Conservation (phyloP, 1,140 invertebrate species). For the Neuroterus valhalla region DNA sequence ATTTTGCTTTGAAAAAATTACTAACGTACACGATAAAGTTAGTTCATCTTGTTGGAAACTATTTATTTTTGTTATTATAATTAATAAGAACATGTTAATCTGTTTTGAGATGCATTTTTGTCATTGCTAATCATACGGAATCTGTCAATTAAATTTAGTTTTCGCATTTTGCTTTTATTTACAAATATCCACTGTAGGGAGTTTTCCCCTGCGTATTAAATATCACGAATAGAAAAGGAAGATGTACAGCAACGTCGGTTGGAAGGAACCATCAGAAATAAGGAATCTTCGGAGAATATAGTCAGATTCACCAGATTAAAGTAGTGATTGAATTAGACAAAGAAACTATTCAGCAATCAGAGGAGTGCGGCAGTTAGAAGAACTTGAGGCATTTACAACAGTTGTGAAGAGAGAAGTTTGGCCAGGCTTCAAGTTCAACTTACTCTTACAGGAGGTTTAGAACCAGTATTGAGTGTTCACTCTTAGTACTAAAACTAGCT, state of each 20-base stretch:
- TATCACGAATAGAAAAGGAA: no score
- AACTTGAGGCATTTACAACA: conserved; percentile 23
- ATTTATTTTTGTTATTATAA: no score
- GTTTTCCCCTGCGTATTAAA: no score
- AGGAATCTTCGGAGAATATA: background rate
- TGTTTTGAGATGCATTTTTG: no score
- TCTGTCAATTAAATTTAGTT: no score
- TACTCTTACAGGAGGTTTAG: background rate
- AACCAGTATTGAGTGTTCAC: conserved; percentile 7
- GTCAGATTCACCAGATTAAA: background rate
- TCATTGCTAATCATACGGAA: no score
- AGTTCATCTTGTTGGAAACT: no score
- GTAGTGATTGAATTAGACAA: conserved; percentile 24
- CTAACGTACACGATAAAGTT: no score
- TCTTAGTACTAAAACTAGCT: background rate
- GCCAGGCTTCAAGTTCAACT: conserved; percentile 12
- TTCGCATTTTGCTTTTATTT: no score
- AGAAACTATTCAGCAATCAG: conserved; percentile 17
- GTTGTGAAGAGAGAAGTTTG: conserved; percentile 26
- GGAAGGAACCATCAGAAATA: conserved; percentile 5
- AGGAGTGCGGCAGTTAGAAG: conserved; percentile 28
- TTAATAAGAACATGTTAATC: no score
- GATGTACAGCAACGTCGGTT: background rate
- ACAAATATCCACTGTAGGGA: no score
- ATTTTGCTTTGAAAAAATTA: no score